These are phyloP conservation scores for Drosophila engyochracea DNA, from an alignment of 2,888 invertebrate species.

Conservation along the genomic window DNA sequence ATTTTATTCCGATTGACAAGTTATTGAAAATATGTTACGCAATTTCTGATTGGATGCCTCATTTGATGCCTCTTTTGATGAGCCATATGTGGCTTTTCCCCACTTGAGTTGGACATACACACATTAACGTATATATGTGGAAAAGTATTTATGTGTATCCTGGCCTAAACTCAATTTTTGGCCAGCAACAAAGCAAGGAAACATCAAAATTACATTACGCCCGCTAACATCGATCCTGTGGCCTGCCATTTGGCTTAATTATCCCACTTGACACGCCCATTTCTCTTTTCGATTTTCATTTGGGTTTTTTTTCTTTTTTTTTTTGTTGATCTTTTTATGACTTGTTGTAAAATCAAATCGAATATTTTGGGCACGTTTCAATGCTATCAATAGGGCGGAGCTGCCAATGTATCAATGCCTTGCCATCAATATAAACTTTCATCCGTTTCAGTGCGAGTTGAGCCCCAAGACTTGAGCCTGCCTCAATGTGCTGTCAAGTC, in stretches of 20 bases:
- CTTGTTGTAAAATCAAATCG: slow-evolving; percentile 64
- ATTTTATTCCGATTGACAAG: slow-evolving; percentile 38
- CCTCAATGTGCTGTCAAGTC: slow-evolving; percentile 62
- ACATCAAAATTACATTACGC: slow-evolving; percentile 69
- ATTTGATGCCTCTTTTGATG: slow-evolving; percentile 53
- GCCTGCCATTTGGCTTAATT: slow-evolving; percentile 45
- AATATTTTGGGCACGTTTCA: slow-evolving; percentile 73
- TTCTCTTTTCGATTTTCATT: slow-evolving; percentile 15
- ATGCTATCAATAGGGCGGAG: slow-evolving; percentile 47
- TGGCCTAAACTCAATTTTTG: slow-evolving; percentile 40
- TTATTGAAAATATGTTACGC: slow-evolving; percentile 35
- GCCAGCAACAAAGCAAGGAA: slow-evolving; percentile 8
- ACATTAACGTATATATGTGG: too few relatives aligned
- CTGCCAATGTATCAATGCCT: slow-evolving; percentile 57
- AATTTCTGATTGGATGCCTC: slow-evolving; percentile 59
- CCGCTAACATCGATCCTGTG: slow-evolving; percentile 23
- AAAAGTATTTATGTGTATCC: background rate
- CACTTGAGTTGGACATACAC: slow-evolving; percentile 3
- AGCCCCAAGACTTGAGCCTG: slow-evolving; percentile 20
- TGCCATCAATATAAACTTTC: slow-evolving; percentile 43
- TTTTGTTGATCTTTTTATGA: slow-evolving; percentile 17
- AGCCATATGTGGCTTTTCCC: slow-evolving; percentile 26
- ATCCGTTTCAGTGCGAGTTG: slow-evolving; percentile 1
- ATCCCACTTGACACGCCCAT: slow-evolving; percentile 46
- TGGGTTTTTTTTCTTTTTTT: slow-evolving; percentile 3